phyloP scores from a whole-genome alignment of 1,140 invertebrate genomes.

The Battus philenor region DNA sequence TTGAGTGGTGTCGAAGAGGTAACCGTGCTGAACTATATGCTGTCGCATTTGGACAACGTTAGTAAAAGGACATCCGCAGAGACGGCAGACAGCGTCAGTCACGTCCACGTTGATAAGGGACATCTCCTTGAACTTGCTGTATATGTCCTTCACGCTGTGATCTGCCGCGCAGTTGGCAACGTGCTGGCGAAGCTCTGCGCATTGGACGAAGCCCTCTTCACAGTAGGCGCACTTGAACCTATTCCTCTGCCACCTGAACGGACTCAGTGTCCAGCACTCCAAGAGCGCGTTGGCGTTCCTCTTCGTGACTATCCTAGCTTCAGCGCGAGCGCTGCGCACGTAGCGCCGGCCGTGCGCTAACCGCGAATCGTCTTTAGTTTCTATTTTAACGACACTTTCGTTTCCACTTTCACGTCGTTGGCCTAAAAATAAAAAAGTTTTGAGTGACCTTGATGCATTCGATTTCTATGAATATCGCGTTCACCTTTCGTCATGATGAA shows the following conservation, averaged over 20 bases:
- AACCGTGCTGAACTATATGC: constrained; percentile 48
- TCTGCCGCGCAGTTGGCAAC: constrained; percentile 35
- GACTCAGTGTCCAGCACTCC: constrained; percentile 49
- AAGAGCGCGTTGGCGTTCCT: constrained; percentile 52
- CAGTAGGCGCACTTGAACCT: constrained; percentile 62
- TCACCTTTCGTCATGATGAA: no score
- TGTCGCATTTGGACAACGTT: constrained; percentile 38
- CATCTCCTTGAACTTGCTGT: constrained; percentile 66
- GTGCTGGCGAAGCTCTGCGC: constrained; percentile 39
- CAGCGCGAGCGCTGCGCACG: constrained; percentile 47
- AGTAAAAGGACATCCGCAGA: constrained; percentile 34
- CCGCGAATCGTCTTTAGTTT: constrained; percentile 15
- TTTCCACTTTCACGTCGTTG: constrained; percentile 28
- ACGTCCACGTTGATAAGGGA: constrained; percentile 56
- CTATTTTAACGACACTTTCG: constrained; percentile 30
- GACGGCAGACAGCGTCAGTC: constrained; percentile 38
- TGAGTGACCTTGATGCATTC: constrained; percentile 30
- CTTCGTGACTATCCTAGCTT: constrained; percentile 51
- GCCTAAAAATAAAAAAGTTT: constrained; percentile 68
- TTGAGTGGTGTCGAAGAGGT: constrained; percentile 38
- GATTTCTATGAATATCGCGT: no score
- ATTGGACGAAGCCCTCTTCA: constrained; percentile 52
- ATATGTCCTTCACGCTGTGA: constrained; percentile 53
- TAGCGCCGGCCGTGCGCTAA: constrained; percentile 32
- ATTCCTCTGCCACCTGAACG: constrained; percentile 62